These are phyloP conservation scores for Drosophila yakuba DNA, from an alignment of 1,140 invertebrate species.

Conservation along the genomic window DNA sequence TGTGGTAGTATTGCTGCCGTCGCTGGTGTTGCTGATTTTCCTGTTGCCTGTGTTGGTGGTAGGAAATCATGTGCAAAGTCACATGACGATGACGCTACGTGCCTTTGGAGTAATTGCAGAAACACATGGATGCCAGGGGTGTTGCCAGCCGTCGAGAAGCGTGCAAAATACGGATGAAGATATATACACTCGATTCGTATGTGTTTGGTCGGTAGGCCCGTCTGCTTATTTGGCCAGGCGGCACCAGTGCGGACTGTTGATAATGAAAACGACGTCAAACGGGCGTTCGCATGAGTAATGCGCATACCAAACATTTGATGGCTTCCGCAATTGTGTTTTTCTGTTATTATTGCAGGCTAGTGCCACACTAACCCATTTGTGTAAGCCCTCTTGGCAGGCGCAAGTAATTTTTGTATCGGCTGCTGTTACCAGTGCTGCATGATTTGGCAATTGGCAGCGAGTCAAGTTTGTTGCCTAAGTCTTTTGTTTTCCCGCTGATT, in stretches of 20 bases:
- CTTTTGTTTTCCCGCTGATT: conserved; percentile 67
- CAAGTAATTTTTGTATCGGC: conserved; percentile 34
- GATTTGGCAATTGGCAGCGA: conserved; percentile 74
- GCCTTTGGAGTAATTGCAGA: conserved; percentile 72
- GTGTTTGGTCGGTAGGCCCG: neutral
- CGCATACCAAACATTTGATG: conserved; percentile 49
- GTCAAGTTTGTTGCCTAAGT: conserved; percentile 79
- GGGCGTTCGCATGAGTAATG: conserved; percentile 56
- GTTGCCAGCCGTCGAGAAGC: conserved; percentile 15
- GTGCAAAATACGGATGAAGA: conserved; percentile 1
- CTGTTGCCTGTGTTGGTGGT: conserved; percentile 62
- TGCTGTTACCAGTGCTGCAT: conserved; percentile 49
- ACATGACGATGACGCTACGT: conserved; percentile 75
- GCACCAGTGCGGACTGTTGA: conserved; percentile 43
- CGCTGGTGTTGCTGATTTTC: conserved; percentile 17
- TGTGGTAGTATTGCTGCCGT: conserved; percentile 39
- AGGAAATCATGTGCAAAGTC: conserved; percentile 82
- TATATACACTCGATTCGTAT: neutral
- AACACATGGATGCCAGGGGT: conserved; percentile 58
- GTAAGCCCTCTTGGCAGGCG: conserved; percentile 34
- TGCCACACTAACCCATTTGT: conserved; percentile 62
- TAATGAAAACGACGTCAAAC: conserved; percentile 66
- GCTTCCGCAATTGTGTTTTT: conserved; percentile 56
- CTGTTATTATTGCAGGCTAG: conserved; percentile 12
- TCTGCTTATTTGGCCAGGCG: conserved; percentile 54